phyloP scores from a whole-genome alignment of 2,888 invertebrate species.

The Iselma pallidipennis region DNA sequence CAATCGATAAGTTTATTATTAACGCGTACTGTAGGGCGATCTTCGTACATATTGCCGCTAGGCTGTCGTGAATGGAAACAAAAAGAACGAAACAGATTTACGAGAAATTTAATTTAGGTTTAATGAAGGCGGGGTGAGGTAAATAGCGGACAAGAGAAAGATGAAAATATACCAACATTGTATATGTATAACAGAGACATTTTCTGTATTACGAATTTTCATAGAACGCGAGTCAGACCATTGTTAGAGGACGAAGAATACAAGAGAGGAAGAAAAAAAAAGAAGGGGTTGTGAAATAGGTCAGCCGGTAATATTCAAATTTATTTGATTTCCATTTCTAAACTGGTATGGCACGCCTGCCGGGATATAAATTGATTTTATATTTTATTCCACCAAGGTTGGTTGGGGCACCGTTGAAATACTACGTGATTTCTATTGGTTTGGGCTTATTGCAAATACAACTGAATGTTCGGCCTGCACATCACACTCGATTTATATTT shows the following conservation, averaged over 20 bases:
- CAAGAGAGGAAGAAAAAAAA: slow-evolving; percentile 10
- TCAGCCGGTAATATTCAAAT: slow-evolving; percentile 43
- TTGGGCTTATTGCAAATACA: slow-evolving; percentile 15
- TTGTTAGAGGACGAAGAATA: neutral
- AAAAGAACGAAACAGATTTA: slow-evolving; percentile 21
- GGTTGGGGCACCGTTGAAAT: slow-evolving; percentile 3
- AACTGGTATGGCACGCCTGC: slow-evolving; percentile 34
- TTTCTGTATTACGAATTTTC: neutral
- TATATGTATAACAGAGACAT: neutral
- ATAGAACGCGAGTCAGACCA: neutral
- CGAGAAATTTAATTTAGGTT: slow-evolving; percentile 21
- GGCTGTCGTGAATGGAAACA: slow-evolving; percentile 2
- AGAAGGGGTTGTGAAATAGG: slow-evolving; percentile 36
- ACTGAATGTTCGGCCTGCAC: neutral
- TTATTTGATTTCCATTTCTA: slow-evolving; percentile 43
- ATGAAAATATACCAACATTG: neutral
- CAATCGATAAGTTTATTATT: neutral
- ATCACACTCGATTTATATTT: slow-evolving; percentile 11
- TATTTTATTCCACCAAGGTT: slow-evolving; percentile 29
- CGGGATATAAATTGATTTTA: slow-evolving; percentile 34
- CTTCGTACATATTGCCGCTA: neutral
- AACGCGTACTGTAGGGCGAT: neutral
- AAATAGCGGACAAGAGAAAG: neutral
- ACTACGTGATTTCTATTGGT: slow-evolving; percentile 21
- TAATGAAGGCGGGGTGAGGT: slow-evolving; percentile 20